A percentile compares a stretch with the other conserved stretches of the same genome.
phyloP scores from a whole-genome alignment of 2,113 vertebrate species.

The Origma solitaria region DNA sequence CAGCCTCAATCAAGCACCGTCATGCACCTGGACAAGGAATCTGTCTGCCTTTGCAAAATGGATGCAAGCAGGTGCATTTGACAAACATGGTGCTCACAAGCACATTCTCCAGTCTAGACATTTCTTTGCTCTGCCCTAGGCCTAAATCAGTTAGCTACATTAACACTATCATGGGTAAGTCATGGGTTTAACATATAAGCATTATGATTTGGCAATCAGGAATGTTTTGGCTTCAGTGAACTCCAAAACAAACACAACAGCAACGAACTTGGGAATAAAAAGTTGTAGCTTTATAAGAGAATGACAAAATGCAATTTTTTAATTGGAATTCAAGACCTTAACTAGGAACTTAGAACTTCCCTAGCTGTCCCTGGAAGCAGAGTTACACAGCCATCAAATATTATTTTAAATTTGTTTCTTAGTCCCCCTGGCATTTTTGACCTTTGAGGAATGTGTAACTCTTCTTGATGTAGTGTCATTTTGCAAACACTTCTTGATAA shows the following conservation, averaged over 20 bases:
- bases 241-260: conserved; percentile 1
- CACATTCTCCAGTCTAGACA: background rate
- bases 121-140: background rate
- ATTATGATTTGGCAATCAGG: background rate
- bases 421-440: background rate
- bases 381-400: background rate
- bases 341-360: too few species aligned
- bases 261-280: background rate
- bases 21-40: background rate
- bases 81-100: background rate
- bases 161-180: background rate
- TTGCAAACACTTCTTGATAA: background rate
- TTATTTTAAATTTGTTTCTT: background rate
- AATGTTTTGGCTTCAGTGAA: background rate
- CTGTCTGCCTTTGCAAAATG: background rate
- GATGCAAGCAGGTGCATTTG: background rate
- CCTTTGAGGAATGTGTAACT: background rate
- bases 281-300: background rate
- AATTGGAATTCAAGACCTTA: background rate
- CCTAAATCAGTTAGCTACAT: background rate
- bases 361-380: too few species aligned
- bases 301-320: background rate
- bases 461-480: background rate
- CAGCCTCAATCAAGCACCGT: background rate
- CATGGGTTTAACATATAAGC: background rate